Base-by-base conservation (phyloP, 2,888 invertebrate genomes). In the Napeogenes inachia region DNA sequence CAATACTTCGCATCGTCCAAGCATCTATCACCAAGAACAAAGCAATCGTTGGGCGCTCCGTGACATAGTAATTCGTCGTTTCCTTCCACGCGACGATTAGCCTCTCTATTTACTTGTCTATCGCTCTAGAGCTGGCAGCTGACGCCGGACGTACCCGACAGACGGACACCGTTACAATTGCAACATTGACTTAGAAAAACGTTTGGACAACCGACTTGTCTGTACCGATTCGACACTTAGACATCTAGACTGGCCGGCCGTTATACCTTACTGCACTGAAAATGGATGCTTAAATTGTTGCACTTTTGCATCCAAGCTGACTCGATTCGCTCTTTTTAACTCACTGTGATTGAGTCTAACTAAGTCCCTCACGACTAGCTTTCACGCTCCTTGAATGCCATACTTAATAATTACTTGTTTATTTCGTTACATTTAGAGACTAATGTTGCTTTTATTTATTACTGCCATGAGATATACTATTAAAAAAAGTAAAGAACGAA, bases 41-140 rank as follows among this genome's bases (percentile, higher is more conserved):
- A 83, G 84, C 87, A 83, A 88, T 87, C 79, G 89, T 79, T 87
- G 81, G 83, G 76, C 80, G 76, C 75, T 75, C 76, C 77, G 86
- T 88, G 89, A 89, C 87, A 80, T 74, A 79, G 87, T 90, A 90
- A 89, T 89, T 87, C 88, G 84, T 83, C 81, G 87, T 90, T 90
- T 89, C 89, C 85, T 81, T 72, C 81, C 84, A 82, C 81, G 85
- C 87, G 89, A 89, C 89, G 89, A 89, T 90, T 90, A 89, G 83
- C 79, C 80, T 80, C 81, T 85, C 89, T 87, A 90, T 90, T 90
- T 90, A 89, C 82, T 89, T 89, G 89, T 90, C 89, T 81, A 81
- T 87, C 87, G 75, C 71, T 75, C 77, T 75, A 73, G 81, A 85
- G 80, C 82, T 86, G 89, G 87, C 89, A 89, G 87, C 89, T 88